A percentile compares a stretch with the other conserved stretches of the same genome.
These are phyloP conservation scores for Drosophila quadrilineata DNA, from an alignment of 1,140 invertebrate genomes.

Conservation along the genomic window DNA sequence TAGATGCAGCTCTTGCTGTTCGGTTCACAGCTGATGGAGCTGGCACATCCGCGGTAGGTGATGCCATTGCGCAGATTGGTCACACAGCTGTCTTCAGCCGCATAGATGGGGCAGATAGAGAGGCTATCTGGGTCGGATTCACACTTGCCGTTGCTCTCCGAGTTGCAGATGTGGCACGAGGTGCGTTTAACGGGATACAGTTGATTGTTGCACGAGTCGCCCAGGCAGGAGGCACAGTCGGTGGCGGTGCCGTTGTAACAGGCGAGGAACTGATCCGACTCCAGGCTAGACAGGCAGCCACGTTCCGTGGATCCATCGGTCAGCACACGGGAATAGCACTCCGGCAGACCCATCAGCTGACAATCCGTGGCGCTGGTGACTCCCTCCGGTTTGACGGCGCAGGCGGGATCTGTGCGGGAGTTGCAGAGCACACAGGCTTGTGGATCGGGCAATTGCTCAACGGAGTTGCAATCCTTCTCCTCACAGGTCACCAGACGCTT, in stretches of 20 bases:
- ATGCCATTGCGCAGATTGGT: conserved; percentile 53
- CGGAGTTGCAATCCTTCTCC: conserved; percentile 54
- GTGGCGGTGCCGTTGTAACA: conserved; percentile 66
- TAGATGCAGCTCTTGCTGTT: conserved; percentile 49
- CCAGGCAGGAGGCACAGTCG: conserved; percentile 48
- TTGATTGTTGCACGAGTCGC: conserved; percentile 50
- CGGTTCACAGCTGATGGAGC: conserved; percentile 55
- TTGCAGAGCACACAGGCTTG: conserved; percentile 59
- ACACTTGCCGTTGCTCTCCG: conserved; percentile 43
- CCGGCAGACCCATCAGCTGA: conserved; percentile 35
- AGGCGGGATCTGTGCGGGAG: conserved; percentile 62
- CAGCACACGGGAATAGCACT: conserved; percentile 65
- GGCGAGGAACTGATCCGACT: conserved; percentile 62
- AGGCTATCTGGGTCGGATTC: conserved; percentile 47
- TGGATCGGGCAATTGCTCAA: conserved; percentile 42
- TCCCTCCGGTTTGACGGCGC: conserved; percentile 45
- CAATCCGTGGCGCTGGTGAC: conserved; percentile 45
- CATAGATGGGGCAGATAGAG: conserved; percentile 53
- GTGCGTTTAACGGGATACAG: conserved; percentile 50
- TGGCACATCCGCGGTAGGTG: conserved; percentile 59
- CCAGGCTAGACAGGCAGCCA: conserved; percentile 67
- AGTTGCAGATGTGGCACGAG: conserved; percentile 70
- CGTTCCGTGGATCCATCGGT: conserved; percentile 63
- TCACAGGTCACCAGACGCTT: conserved; percentile 58
- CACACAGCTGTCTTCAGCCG: conserved; percentile 50